A percentile compares a stretch with the other conserved stretches of the same genome.
Conservation (phyloP, 1,140 invertebrate species). For the Steinernema khuongi region DNA sequence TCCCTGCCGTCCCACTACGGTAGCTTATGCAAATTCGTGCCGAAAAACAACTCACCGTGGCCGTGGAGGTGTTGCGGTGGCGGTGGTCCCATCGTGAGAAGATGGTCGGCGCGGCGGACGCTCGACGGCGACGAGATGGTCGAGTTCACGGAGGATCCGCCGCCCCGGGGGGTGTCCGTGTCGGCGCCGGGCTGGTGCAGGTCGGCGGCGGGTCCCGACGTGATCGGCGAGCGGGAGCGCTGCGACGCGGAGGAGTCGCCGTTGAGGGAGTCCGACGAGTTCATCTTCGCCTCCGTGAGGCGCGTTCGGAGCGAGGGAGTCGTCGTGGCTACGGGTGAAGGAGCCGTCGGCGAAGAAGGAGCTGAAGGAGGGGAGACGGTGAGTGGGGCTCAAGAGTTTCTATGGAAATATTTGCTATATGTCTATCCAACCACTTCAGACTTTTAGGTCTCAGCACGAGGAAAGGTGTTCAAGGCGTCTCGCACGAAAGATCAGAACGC, state of each 20-base stretch:
- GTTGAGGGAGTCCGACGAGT: constrained; percentile 7
- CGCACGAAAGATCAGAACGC: too few species aligned
- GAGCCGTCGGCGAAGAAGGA: background rate
- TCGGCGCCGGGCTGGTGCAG: background rate
- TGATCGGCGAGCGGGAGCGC: background rate
- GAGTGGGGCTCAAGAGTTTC: too few species aligned
- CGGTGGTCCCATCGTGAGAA: background rate
- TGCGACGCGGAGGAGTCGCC: constrained; percentile 10
- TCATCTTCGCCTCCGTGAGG: background rate
- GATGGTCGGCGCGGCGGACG: background rate
- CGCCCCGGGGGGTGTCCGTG: background rate
- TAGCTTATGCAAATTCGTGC: background rate
- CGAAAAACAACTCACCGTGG: background rate
- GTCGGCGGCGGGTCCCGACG: background rate
- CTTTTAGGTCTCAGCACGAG: too few species aligned
- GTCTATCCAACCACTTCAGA: too few species aligned
- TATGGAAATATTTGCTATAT: too few species aligned
- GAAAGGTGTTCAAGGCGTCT: too few species aligned
- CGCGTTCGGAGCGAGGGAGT: background rate
- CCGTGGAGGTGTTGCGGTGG: background rate
- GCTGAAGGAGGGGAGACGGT: background rate
- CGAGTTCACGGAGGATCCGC: constrained; percentile 1
- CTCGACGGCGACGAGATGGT: background rate
- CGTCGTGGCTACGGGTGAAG: background rate
- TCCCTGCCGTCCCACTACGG: background rate